phyloP scores from a whole-genome alignment of 2,888 invertebrate genomes.

The Brachynemurus nebulosus region DNA sequence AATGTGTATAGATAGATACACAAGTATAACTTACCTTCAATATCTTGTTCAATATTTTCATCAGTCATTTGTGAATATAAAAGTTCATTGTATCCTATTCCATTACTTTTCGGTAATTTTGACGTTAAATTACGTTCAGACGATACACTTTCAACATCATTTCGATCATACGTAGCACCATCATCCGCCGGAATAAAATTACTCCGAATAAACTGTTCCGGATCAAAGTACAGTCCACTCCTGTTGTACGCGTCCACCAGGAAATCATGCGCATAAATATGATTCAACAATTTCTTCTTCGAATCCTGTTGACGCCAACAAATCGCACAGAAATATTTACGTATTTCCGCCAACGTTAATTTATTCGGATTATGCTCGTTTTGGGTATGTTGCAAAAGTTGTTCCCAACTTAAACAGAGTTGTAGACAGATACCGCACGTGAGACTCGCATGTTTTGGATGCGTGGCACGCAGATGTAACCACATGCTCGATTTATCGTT shows the following conservation, averaged over 20 bases:
- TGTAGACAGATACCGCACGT: constrained; percentile 41
- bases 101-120: neutral
- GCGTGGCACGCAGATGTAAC: constrained; percentile 38
- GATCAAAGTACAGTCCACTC: constrained; percentile 31
- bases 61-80: constrained; percentile 6
- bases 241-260: constrained; percentile 29
- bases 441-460: constrained; percentile 36
- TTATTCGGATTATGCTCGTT: constrained; percentile 33
- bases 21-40: too few relatives aligned
- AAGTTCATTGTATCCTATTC: neutral
- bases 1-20: too few relatives aligned
- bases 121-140: neutral
- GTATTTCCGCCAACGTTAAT: constrained; percentile 27
- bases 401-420: constrained; percentile 33
- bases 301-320: constrained; percentile 42
- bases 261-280: constrained; percentile 39
- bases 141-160: neutral
- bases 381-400: constrained; percentile 36
- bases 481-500: constrained; percentile 37
- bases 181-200: constrained; percentile 30
- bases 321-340: constrained; percentile 34
- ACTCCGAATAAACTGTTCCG: constrained; percentile 33
- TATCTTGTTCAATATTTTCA: constrained; percentile 8
- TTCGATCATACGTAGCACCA: constrained; percentile 19
- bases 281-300: constrained; percentile 35